Evolutionary conservation across 2,888 invertebrate genomes (phyloP).

Genomic region (Hymenopus coronatus): DNA sequence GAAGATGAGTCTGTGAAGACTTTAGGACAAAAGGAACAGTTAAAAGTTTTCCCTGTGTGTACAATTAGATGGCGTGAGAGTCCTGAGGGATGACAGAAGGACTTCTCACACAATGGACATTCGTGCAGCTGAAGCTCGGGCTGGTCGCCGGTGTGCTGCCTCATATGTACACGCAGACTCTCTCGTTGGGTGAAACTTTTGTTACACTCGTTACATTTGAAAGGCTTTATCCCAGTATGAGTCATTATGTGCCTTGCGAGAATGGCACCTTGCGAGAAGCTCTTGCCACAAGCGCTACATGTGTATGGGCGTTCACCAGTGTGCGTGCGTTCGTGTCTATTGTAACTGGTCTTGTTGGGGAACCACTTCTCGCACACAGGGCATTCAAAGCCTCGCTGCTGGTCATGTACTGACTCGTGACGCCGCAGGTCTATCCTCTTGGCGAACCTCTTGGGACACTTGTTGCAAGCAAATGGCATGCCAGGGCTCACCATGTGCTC

Average conservation of each 20-base stretch:
- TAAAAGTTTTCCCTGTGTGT: conserved; percentile 63
- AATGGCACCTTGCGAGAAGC: conserved; percentile 73
- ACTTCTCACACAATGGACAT: conserved; percentile 64
- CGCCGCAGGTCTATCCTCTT: conserved; percentile 58
- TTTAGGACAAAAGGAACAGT: conserved; percentile 61
- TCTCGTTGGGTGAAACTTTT: conserved; percentile 72
- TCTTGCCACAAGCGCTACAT: conserved; percentile 57
- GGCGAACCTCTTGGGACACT: conserved; percentile 63
- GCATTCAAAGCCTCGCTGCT: conserved; percentile 48
- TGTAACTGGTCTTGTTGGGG: conserved; percentile 63
- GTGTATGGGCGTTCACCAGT: conserved; percentile 58
- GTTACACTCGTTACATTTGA: conserved; percentile 61
- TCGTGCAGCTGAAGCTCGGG: conserved; percentile 60
- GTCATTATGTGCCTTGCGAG: conserved; percentile 60
- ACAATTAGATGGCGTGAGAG: conserved; percentile 65
- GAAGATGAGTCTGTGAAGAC: conserved; percentile 73
- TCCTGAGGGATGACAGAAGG: conserved; percentile 60
- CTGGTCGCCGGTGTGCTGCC: conserved; percentile 56
- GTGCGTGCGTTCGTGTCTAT: conserved; percentile 67
- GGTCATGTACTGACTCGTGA: conserved; percentile 60
- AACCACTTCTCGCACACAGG: conserved; percentile 64
- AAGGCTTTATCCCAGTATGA: conserved; percentile 62
- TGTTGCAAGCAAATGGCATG: conserved; percentile 54
- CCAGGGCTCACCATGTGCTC: conserved; percentile 39
- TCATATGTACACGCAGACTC: conserved; percentile 61